A percentile compares a stretch with the other conserved stretches of the same genome.
Evolutionary conservation across 1,140 invertebrate genomes (phyloP).

Genomic region (Diprion similis): DNA sequence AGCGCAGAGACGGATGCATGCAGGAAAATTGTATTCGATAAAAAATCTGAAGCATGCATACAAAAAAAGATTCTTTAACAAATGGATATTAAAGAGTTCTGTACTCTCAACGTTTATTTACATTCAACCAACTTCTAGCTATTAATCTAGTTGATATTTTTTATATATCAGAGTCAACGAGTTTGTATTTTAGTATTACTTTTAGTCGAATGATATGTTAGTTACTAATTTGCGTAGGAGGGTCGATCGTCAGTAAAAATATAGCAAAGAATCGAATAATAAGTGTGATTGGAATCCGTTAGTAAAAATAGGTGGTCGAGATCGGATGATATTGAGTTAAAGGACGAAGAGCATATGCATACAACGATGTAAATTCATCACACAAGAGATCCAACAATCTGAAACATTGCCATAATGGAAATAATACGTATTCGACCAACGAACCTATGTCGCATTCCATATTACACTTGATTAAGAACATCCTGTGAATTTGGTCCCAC

Average conservation of each 20-base stretch:
- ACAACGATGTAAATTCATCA: background rate
- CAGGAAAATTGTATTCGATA: background rate
- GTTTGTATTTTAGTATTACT: too few relatives aligned
- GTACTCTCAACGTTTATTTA: too few relatives aligned
- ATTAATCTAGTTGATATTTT: too few relatives aligned
- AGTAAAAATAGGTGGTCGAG: background rate
- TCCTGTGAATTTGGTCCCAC: constrained; percentile 8
- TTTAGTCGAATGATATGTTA: too few relatives aligned
- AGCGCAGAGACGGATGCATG: constrained; percentile 6
- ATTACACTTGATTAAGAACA: constrained; percentile 8
- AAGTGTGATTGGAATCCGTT: background rate
- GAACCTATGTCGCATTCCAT: background rate
- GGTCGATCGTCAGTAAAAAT: background rate
- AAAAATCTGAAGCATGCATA: too few relatives aligned
- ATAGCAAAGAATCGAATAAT: background rate
- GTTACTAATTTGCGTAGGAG: too few relatives aligned
- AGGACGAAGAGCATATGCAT: background rate
- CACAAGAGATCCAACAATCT: background rate
- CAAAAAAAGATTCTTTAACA: too few relatives aligned
- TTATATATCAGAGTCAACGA: too few relatives aligned
- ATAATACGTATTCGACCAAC: background rate
- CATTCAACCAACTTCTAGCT: too few relatives aligned
- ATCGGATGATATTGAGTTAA: background rate
- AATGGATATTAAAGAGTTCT: too few relatives aligned
- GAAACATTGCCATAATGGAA: background rate